A percentile compares a stretch with the other conserved stretches of the same genome.
Evolutionary conservation across 2,888 invertebrate species (phyloP).

Genomic region (Cephus nigrinus): DNA sequence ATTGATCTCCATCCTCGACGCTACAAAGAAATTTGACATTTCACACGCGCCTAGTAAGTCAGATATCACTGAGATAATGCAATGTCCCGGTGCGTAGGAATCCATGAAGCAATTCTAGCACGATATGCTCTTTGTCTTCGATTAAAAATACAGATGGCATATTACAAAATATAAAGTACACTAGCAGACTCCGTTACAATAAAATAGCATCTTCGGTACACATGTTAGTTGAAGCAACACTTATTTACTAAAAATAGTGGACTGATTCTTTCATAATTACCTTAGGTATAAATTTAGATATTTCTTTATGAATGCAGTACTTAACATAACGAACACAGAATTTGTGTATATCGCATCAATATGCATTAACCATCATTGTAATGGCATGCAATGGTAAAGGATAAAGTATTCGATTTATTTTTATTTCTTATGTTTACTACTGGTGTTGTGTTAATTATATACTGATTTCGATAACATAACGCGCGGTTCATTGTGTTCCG

Average conservation of each 20-base stretch:
- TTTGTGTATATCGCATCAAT: not conserved
- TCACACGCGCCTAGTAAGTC: constrained; percentile 21
- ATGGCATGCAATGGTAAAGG: not conserved
- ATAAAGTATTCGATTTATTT: not conserved
- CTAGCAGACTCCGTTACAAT: not conserved
- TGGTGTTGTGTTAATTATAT: not conserved
- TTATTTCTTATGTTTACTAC: not conserved
- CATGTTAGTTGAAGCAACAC: not conserved
- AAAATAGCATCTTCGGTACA: not conserved
- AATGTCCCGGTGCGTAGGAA: not conserved
- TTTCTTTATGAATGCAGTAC: no score
- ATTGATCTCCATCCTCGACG: constrained; percentile 53
- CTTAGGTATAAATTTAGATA: no score
- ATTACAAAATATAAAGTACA: not conserved
- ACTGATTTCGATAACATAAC: not conserved
- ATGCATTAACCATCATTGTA: not conserved
- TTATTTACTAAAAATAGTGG: no score
- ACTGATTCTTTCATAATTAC: no score
- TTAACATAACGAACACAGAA: not conserved
- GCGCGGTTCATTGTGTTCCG: not conserved
- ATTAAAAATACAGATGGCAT: not conserved
- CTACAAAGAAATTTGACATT: constrained; percentile 41
- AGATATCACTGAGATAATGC: constrained; percentile 3
- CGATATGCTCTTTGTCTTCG: not conserved
- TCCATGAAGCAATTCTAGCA: not conserved